Percentiles rank a stretch among this genome's conserved stretches.
Conservation (phyloP, 2,113 vertebrate genomes). For the Triplophysa tibetana region DNA sequence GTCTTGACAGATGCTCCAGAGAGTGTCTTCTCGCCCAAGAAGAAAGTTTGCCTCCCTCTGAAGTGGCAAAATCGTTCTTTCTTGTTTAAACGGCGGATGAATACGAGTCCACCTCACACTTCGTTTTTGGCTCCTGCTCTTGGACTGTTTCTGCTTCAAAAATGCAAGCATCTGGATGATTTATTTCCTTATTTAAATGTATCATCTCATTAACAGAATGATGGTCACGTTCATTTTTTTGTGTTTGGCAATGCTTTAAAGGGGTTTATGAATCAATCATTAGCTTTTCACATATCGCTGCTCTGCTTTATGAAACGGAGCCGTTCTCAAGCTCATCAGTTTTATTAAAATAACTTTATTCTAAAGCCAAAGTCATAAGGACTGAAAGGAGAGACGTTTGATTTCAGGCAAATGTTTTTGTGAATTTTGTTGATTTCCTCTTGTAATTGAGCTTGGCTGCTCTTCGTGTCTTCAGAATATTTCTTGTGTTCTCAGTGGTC, state of each 20-base stretch:
- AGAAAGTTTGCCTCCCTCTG: not conserved
- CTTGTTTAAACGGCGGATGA: not conserved
- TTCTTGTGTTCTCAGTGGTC: not conserved
- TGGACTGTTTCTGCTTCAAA: not conserved
- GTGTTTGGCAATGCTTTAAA: conserved; percentile 43
- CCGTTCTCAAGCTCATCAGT: conserved; percentile 62
- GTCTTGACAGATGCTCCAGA: conserved; percentile 5
- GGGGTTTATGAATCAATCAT: conserved; percentile 22
- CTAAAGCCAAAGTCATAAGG: conserved; percentile 10
- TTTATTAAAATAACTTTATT: conserved; percentile 68
- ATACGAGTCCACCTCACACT: not conserved
- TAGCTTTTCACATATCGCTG: not conserved
- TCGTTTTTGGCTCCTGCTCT: not conserved
- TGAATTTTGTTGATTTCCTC: not conserved
- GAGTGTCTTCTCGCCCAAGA: not conserved
- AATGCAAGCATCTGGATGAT: conserved; percentile 1
- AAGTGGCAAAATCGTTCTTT: not conserved
- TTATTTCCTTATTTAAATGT: conserved; percentile 25
- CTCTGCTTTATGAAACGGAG: conserved; percentile 11
- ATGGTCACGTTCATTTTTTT: conserved; percentile 42
- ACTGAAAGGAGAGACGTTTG: not conserved
- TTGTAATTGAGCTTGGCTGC: not conserved
- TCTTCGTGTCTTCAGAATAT: not conserved
- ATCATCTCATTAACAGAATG: not conserved
- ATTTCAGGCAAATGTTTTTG: not conserved